A percentile compares a stretch with the other conserved stretches of the same genome.
phyloP scores from a whole-genome alignment of 2,113 vertebrate species.

The Drymodes brunneopygia region DNA sequence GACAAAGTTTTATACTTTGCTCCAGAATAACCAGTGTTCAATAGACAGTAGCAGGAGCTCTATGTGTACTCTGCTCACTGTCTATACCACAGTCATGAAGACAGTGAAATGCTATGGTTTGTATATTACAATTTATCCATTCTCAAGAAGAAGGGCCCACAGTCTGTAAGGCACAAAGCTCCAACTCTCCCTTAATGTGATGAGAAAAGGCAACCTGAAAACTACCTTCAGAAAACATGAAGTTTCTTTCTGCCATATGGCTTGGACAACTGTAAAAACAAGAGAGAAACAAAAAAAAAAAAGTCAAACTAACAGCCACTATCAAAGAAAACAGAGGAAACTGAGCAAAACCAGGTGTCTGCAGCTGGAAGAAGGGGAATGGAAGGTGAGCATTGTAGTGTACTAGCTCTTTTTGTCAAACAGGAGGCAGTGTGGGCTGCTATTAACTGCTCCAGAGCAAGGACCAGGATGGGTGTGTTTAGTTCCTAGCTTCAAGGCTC shows the following conservation, averaged over 20 bases:
- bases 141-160: background rate
- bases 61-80: background rate
- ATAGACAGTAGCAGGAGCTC: background rate
- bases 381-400: background rate
- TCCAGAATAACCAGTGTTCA: background rate
- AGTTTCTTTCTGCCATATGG: background rate
- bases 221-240: background rate
- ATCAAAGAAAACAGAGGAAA: background rate
- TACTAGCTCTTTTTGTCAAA: background rate
- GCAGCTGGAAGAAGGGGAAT: background rate
- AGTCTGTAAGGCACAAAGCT: background rate
- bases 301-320: background rate
- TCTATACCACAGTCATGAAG: background rate
- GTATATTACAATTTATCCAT: background rate
- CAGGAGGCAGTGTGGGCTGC: slow-evolving; percentile 50
- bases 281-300: background rate
- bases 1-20: background rate
- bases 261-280: background rate
- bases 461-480: background rate
- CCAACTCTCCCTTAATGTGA: background rate
- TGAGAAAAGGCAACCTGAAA: background rate
- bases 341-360: background rate
- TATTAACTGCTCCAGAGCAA: background rate
- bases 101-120: rapidly evolving
- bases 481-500: background rate